A percentile compares a stretch with the other conserved stretches of the same genome.
phyloP scores from a whole-genome alignment of 2,797 vertebrate genomes.

The Gadopsis bispinosus region DNA sequence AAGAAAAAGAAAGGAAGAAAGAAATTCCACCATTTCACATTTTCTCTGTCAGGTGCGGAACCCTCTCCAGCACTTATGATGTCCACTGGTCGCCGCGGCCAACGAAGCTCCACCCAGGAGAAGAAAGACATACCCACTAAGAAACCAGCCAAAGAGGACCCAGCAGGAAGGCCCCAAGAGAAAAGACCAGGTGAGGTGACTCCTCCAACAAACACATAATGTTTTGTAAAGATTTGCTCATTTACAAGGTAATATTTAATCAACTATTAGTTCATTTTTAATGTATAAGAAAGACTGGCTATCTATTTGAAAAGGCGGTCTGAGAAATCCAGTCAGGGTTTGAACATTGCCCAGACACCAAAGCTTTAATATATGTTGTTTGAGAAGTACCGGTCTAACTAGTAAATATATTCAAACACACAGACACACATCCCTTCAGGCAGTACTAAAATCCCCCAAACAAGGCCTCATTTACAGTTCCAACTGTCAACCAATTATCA shows the following conservation, averaged over 20 bases:
- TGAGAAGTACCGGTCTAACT: slow-evolving; percentile 29
- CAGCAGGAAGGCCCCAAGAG: slow-evolving; percentile 81
- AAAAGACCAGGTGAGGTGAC: slow-evolving; percentile 88
- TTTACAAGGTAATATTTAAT: background rate
- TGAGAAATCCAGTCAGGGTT: background rate
- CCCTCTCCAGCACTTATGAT: slow-evolving; percentile 92
- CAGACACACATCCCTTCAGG: slow-evolving; percentile 18
- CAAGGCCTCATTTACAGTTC: slow-evolving; percentile 37
- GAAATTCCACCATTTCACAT: background rate
- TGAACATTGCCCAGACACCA: background rate
- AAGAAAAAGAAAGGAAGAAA: background rate
- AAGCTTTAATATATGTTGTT: slow-evolving; percentile 5
- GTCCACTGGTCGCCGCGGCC: slow-evolving; percentile 87
- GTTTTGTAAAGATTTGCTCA: background rate
- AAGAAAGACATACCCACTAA: slow-evolving; percentile 83
- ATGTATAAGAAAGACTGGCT: background rate
- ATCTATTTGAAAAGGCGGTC: background rate
- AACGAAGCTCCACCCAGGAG: slow-evolving; percentile 84
- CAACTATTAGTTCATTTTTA: background rate
- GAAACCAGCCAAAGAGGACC: slow-evolving; percentile 79
- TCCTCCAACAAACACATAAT: background rate
- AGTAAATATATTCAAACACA: slow-evolving; percentile 23
- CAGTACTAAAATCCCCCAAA: slow-evolving; percentile 20
- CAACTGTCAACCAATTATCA: slow-evolving; percentile 49
- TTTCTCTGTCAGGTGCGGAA: slow-evolving; percentile 88